Conservation (phyloP, 2,888 invertebrate genomes). For the Myopa testacea region DNA sequence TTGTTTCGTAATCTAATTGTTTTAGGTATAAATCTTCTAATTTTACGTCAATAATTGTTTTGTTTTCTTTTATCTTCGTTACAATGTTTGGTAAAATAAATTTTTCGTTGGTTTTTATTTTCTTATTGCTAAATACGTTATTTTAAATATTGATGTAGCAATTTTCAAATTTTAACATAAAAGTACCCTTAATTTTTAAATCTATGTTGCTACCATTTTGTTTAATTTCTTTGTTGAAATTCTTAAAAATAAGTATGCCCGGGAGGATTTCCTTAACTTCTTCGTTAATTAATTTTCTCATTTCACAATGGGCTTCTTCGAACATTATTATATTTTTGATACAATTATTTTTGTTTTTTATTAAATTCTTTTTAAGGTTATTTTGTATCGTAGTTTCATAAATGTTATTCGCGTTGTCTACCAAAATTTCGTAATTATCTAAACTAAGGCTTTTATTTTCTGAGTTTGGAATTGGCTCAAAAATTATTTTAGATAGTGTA, state of each 20-base stretch:
- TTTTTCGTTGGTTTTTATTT: constrained; percentile 37
- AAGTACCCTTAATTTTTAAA: constrained; percentile 36
- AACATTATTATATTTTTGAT: constrained; percentile 33
- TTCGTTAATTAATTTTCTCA: constrained; percentile 28
- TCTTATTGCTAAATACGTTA: constrained; percentile 39
- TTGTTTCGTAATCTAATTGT: neutral
- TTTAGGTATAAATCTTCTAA: constrained; percentile 35
- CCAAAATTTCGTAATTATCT: constrained; percentile 30
- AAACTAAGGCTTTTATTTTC: constrained; percentile 28
- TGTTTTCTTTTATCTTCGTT: constrained; percentile 41
- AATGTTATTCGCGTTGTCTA: constrained; percentile 33
- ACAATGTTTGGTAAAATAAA: constrained; percentile 40
- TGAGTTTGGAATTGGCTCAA: constrained; percentile 29
- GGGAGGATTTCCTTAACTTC: constrained; percentile 32
- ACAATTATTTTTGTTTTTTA: constrained; percentile 31
- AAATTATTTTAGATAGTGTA: constrained; percentile 29
- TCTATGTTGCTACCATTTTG: constrained; percentile 40
- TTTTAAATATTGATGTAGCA: constrained; percentile 37
- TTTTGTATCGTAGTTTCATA: constrained; percentile 27
- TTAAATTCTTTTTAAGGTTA: constrained; percentile 37
- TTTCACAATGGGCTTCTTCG: constrained; percentile 40
- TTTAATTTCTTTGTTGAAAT: constrained; percentile 35
- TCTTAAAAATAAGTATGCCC: constrained; percentile 41
- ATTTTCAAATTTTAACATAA: constrained; percentile 43
- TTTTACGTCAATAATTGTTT: constrained; percentile 30